Evolutionary conservation across 2,888 invertebrate species (phyloP), one percentile per base, ranked within the genome.

Genomic region (Pseudanteris insignis): DNA sequence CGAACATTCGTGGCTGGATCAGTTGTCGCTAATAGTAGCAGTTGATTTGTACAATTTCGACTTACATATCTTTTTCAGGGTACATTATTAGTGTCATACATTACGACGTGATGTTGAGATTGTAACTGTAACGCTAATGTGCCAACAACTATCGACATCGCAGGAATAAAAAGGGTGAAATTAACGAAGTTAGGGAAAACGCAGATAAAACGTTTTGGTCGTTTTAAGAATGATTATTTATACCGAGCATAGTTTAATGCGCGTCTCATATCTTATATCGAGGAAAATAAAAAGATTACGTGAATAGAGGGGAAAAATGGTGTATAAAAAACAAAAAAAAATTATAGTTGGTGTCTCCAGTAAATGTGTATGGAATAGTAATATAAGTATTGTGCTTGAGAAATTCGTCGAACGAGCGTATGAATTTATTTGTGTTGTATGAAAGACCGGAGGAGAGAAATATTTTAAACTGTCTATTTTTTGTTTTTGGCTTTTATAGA

Each of bases 1-100:
- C 18, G 18, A 28, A 32, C 57, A 28, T 36, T 36, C 44, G 37
- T 30, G 9, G 14, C 24, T 36, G 50, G 67, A 65, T 69, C 68
- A 67, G 68, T 64, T 65, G 67, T 66, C 66, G 53, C 51, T 48
- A 37, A 50, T 43, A 30, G 61, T 65, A 66, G 59, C 61, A 59
- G 55, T 69, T 67, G 65, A 68, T 66, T 70, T 66, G 63, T 71
- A 69, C 66, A 68, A 66, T 61, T 66, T 68, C 66, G 65, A 69
- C 65, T 66, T 69, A 75, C 76, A 77, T 77, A 77, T 77, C 77
- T n/a, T 75, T 73, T 76, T 67, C 72, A 75, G 75, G 75, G 72
- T 77, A 75, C 65, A 63, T 66, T 67, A 61, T 67, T 65, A 68
- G 71, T 66, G 66, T 63, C 55, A 67, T 67, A 65, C 62, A 63